These are phyloP conservation scores for Heliconius eleuchia DNA, from an alignment of 1,140 invertebrate genomes.

Conservation along the genomic window DNA sequence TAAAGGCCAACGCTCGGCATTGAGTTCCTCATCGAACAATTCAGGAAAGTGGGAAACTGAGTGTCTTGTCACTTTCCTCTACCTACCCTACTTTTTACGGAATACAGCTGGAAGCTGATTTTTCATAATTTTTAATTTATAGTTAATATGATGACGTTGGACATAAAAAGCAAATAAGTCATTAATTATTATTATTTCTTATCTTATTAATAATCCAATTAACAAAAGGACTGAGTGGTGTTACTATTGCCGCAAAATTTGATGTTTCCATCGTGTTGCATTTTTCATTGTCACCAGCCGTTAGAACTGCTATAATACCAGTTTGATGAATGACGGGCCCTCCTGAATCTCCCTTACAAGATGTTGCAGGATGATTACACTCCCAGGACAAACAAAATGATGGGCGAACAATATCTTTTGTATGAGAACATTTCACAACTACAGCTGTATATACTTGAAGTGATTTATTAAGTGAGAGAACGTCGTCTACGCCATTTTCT, in stretches of 20 bases:
- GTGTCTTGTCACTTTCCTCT: too few relatives aligned
- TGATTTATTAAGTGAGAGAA: conserved; percentile 2
- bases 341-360: neutral
- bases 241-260: neutral
- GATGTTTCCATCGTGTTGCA: neutral
- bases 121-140: too few relatives aligned
- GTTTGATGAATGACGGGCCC: neutral
- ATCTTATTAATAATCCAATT: too few relatives aligned
- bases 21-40: too few relatives aligned
- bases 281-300: neutral
- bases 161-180: too few relatives aligned
- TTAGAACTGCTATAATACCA: neutral
- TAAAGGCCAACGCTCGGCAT: too few relatives aligned
- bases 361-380: neutral
- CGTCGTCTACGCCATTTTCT: neutral
- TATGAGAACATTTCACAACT: neutral
- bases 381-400: neutral
- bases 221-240: conserved; percentile 1
- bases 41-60: too few relatives aligned
- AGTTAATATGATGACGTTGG: too few relatives aligned
- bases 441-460: neutral
- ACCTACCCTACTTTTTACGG: too few relatives aligned
- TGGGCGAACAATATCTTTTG: neutral
- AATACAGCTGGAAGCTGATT: too few relatives aligned
- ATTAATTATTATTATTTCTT: too few relatives aligned